These are phyloP conservation scores for Esox lucius DNA, from an alignment of 2,797 vertebrate genomes.

Conservation along the genomic window DNA sequence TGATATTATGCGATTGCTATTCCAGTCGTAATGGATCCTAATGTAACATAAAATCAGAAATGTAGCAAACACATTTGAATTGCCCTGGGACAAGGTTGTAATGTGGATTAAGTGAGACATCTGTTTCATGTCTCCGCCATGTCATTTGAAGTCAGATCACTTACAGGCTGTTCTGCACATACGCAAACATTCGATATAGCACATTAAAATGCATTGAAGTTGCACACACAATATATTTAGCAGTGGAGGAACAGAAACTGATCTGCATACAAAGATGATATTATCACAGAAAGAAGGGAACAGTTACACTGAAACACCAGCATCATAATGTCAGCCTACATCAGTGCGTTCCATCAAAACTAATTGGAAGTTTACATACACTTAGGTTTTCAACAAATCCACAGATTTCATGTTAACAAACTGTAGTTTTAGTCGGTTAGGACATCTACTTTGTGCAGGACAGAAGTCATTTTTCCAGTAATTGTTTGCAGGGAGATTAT, in stretches of 20 bases:
- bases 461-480: too few species aligned
- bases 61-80: too few species aligned
- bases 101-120: not conserved
- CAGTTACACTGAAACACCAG: not conserved
- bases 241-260: slow-evolving; percentile 60
- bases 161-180: slow-evolving; percentile 67
- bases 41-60: too few species aligned
- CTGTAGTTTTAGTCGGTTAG: too few species aligned
- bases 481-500: too few species aligned
- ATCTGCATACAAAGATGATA: slow-evolving; percentile 40
- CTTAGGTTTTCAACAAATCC: too few species aligned
- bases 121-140: slow-evolving; percentile 38
- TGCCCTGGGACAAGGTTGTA: too few species aligned
- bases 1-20: too few species aligned
- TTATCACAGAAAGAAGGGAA: slow-evolving; percentile 34
- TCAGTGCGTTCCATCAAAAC: not conserved
- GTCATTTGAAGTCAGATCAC: slow-evolving; percentile 52
- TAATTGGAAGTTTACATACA: not conserved
- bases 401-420: too few species aligned
- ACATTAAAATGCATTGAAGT: slow-evolving; percentile 63
- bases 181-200: slow-evolving; percentile 68
- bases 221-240: slow-evolving; percentile 47
- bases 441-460: too few species aligned
- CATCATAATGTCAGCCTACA: not conserved
- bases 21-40: too few species aligned